Evolutionary conservation across 35 echinoderm and acorn worm genomes (phyloP).

Genomic region (Hemicentrotus pulcherrimus): DNA sequence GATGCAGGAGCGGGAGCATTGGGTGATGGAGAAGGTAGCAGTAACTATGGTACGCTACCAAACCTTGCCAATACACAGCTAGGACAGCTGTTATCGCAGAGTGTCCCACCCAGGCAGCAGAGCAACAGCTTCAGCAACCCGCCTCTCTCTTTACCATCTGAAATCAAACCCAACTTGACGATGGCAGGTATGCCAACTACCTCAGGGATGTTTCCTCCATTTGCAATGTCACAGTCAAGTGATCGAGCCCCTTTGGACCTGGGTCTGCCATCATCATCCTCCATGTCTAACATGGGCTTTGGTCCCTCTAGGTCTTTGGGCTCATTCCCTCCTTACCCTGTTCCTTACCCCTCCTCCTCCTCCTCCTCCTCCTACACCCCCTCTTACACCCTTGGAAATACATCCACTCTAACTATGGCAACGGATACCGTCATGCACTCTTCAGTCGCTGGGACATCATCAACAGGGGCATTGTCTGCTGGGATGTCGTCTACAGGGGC

Average conservation of each 20-base stretch:
- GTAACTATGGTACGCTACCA: neutral
- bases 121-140: conserved; percentile 5
- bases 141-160: neutral
- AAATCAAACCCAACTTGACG: neutral
- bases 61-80: conserved; percentile 19
- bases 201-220: neutral
- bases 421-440: conserved; percentile 16
- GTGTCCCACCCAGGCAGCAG: neutral
- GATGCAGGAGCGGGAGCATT: neutral
- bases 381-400: conserved; percentile 13
- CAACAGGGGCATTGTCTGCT: neutral
- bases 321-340: neutral
- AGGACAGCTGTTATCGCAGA: conserved; percentile 38
- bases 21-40: neutral
- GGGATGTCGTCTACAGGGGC: neutral
- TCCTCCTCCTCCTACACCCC: neutral
- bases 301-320: neutral
- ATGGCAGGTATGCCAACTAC: neutral
- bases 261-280: neutral
- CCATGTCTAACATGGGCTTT: neutral
- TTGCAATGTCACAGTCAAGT: conserved; percentile 13
- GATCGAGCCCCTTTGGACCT: neutral
- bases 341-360: neutral
- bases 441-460: neutral
- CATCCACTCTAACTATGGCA: conserved; percentile 21